Conservation (phyloP, 2,113 vertebrate species). For the Mirza zaza region DNA sequence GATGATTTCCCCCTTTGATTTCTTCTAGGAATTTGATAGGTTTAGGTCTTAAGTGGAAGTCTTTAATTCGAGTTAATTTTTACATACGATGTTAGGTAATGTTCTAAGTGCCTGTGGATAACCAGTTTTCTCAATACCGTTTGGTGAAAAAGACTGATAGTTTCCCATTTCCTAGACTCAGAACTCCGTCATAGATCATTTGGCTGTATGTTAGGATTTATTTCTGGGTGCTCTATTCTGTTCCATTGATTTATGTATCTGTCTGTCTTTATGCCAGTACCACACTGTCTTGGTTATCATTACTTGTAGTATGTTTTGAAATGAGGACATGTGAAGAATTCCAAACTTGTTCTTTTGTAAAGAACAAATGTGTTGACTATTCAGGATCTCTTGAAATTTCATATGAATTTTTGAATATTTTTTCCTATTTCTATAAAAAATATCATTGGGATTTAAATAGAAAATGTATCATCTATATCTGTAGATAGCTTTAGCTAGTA, state of each 20-base stretch:
- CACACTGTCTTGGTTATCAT: neutral
- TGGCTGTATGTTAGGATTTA: neutral
- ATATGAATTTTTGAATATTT: neutral
- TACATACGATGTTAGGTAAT: neutral
- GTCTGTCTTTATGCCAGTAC: neutral
- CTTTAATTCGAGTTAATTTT: neutral
- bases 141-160: neutral
- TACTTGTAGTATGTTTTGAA: neutral
- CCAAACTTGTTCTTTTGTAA: neutral
- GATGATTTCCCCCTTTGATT: neutral
- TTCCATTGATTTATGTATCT: neutral
- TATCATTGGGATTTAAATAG: neutral
- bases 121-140: neutral
- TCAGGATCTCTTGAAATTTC: neutral
- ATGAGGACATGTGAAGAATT: neutral
- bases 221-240: neutral
- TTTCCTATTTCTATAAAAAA: neutral
- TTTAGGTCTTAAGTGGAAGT: neutral
- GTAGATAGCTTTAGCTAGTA: neutral
- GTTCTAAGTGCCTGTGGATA: neutral
- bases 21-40: neutral
- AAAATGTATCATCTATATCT: neutral
- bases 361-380: neutral
- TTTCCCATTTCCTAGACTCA: neutral
- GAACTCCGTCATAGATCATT: neutral